phyloP scores from a whole-genome alignment of 2,888 invertebrate species.

The Ypsolopha scabrella region DNA sequence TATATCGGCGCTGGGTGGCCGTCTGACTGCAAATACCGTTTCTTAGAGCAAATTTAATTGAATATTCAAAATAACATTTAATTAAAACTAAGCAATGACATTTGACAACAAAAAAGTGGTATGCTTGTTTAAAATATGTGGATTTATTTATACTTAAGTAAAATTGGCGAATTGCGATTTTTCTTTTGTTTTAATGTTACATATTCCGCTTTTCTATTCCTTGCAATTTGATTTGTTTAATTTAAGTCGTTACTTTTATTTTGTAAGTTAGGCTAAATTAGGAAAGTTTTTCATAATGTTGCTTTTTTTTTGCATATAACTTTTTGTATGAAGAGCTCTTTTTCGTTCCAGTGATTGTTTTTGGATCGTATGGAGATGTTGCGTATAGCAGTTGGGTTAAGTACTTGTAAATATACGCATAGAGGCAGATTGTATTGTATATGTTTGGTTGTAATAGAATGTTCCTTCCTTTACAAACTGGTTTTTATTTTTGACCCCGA shows the following conservation, averaged over 20 bases:
- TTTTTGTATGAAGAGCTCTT: neutral
- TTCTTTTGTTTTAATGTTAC: too few relatives aligned
- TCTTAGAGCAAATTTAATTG: too few relatives aligned
- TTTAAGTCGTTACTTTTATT: constrained; percentile 9
- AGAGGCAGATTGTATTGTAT: constrained; percentile 37
- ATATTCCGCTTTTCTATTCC: neutral
- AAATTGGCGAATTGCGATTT: too few relatives aligned
- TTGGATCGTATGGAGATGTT: constrained; percentile 5
- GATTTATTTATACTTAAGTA: too few relatives aligned
- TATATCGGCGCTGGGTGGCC: too few relatives aligned
- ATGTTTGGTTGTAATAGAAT: constrained; percentile 55
- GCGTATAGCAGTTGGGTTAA: constrained; percentile 10
- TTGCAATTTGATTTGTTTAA: neutral
- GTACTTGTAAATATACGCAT: constrained; percentile 21
- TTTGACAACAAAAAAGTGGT: too few relatives aligned
- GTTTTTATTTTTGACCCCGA: constrained; percentile 17
- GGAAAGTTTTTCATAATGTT: neutral
- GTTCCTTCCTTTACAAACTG: constrained; percentile 33
- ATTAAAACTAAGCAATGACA: too few relatives aligned
- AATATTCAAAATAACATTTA: too few relatives aligned
- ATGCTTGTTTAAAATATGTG: too few relatives aligned
- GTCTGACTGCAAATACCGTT: too few relatives aligned
- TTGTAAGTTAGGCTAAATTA: constrained; percentile 10
- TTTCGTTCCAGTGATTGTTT: neutral
- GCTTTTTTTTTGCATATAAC: neutral